phyloP scores from a whole-genome alignment of 2,113 vertebrate genomes.

The Platysteira castanea region DNA sequence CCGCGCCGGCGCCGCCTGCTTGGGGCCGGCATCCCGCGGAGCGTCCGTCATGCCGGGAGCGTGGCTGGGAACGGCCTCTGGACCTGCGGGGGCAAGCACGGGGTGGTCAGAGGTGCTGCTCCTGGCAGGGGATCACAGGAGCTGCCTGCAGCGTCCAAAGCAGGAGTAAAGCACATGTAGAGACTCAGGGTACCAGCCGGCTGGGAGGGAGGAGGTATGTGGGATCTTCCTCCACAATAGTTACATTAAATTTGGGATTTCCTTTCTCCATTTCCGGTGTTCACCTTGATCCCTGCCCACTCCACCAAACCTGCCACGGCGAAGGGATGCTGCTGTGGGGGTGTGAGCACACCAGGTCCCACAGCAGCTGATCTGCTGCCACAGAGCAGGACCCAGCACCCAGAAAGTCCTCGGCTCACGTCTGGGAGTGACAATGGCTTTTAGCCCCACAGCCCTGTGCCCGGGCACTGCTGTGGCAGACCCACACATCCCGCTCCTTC shows the following conservation, averaged over 20 bases:
- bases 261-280: neutral
- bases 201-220: neutral
- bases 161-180: fast-evolving
- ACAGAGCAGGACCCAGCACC: neutral
- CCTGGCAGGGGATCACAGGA: neutral
- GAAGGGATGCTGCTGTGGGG: neutral
- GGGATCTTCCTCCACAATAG: neutral
- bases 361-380: neutral
- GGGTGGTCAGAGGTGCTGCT: neutral
- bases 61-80: conserved; percentile 69
- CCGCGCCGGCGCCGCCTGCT: conserved; percentile 68
- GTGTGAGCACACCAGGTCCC: neutral
- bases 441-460: neutral
- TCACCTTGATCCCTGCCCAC: neutral
- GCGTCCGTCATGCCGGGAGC: conserved; percentile 84
- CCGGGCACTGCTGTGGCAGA: neutral
- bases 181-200: neutral
- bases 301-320: neutral
- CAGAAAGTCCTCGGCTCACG: fast-evolving
- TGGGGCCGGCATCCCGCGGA: conserved; percentile 68
- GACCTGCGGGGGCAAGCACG: conserved; percentile 10
- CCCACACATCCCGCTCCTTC: neutral
- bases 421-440: neutral
- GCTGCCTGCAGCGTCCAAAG: neutral
- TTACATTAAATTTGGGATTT: neutral